A percentile compares a stretch with the other conserved stretches of the same genome.
These are phyloP conservation scores for Sarcophaga rosellei DNA, from an alignment of 2,888 invertebrate species.

Conservation along the genomic window DNA sequence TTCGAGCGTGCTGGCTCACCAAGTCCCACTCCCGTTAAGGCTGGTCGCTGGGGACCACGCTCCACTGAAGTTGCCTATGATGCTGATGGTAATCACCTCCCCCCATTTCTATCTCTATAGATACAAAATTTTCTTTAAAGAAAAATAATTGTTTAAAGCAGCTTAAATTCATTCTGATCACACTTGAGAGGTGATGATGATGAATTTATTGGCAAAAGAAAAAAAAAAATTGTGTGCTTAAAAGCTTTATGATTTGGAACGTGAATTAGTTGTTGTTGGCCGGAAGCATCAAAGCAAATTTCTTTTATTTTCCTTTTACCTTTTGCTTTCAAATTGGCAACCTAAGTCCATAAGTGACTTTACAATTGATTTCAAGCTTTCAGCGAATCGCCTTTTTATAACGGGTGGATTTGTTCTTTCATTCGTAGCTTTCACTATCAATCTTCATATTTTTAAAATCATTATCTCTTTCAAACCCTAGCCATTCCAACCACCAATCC, in stretches of 20 bases:
- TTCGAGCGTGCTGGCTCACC: slow-evolving; percentile 85
- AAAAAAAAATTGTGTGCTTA: slow-evolving; percentile 13
- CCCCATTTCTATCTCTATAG: not conserved
- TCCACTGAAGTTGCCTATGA: slow-evolving; percentile 88
- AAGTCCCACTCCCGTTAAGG: slow-evolving; percentile 86
- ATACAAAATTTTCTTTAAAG: not conserved
- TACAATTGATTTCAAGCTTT: not conserved
- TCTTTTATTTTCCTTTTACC: not conserved
- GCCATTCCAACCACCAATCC: not conserved
- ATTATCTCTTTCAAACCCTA: not conserved
- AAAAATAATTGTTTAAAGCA: not conserved
- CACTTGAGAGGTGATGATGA: not conserved
- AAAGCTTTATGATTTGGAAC: not conserved
- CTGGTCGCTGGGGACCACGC: slow-evolving; percentile 86
- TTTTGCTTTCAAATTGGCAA: not conserved
- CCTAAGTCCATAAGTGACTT: not conserved
- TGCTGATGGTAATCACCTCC: slow-evolving; percentile 85
- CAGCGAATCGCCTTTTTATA: slow-evolving; percentile 18
- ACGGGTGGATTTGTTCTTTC: not conserved
- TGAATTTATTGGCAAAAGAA: not conserved
- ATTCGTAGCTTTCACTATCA: not conserved
- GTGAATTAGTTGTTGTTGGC: slow-evolving; percentile 30
- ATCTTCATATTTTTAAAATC: not conserved
- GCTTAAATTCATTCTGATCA: not conserved
- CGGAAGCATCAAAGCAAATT: slow-evolving; percentile 70